These are phyloP conservation scores for Tigriopus californicus DNA, from an alignment of 2,888 invertebrate species.

Conservation along the genomic window DNA sequence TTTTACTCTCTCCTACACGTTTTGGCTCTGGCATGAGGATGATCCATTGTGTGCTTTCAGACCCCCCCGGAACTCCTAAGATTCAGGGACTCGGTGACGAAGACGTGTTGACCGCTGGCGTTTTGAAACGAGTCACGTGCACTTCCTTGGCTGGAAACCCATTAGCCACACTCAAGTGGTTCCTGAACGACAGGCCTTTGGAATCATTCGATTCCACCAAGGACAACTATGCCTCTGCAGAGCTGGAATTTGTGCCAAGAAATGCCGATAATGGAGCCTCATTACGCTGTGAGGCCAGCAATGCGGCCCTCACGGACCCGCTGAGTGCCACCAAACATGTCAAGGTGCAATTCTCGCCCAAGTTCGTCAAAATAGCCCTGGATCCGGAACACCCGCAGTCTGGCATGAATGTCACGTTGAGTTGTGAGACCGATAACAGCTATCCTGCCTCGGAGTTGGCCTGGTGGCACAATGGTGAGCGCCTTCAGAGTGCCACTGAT, in stretches of 20 bases:
- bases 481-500: not conserved
- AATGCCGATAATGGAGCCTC: constrained; percentile 82
- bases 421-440: constrained; percentile 74
- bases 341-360: constrained; percentile 2
- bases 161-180: constrained; percentile 78
- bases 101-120: constrained; percentile 32
- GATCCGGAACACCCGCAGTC: constrained; percentile 61
- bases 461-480: constrained; percentile 46
- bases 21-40: not conserved
- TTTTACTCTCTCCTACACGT: not conserved
- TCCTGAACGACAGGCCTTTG: constrained; percentile 24
- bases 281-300: constrained; percentile 65
- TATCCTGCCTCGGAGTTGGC: constrained; percentile 69
- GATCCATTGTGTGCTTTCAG: constrained; percentile 34
- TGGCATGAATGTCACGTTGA: constrained; percentile 55
- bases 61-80: constrained; percentile 74
- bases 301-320: not conserved
- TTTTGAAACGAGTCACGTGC: constrained; percentile 66
- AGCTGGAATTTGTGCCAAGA: constrained; percentile 65
- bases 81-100: constrained; percentile 83
- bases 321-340: not conserved
- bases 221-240: constrained; percentile 24
- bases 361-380: constrained; percentile 40
- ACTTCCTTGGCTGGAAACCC: constrained; percentile 88
- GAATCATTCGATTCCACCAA: constrained; percentile 10